phyloP scores from a whole-genome alignment of 2,888 invertebrate species.

The Neocrepidodera transversa region DNA sequence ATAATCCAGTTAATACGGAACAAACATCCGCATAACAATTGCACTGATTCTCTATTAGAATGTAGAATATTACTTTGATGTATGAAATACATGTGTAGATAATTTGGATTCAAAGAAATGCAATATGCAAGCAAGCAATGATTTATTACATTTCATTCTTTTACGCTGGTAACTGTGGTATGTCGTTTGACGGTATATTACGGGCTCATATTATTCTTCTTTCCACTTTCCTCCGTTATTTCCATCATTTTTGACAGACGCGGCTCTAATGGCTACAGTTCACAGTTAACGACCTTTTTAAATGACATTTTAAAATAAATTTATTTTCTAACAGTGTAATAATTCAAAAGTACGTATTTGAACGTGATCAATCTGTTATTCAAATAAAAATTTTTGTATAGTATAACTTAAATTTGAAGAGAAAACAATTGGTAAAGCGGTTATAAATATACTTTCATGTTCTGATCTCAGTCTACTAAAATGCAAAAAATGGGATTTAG shows the following conservation, averaged over 20 bases:
- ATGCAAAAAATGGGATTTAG: no score
- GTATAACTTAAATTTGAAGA: no score
- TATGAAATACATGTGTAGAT: slow-evolving; percentile 31
- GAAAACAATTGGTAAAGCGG: no score
- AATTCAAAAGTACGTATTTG: no score
- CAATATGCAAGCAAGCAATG: slow-evolving; percentile 48
- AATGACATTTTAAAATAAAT: not conserved
- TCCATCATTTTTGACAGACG: slow-evolving; percentile 7
- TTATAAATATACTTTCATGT: no score
- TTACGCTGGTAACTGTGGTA: slow-evolving; percentile 7
- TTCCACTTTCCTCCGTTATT: slow-evolving; percentile 7
- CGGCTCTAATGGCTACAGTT: not conserved
- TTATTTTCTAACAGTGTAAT: no score
- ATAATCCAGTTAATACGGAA: slow-evolving; percentile 16
- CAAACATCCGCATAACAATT: slow-evolving; percentile 18
- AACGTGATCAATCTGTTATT: not conserved
- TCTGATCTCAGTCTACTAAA: no score
- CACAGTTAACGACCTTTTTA: not conserved
- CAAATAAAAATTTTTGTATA: no score
- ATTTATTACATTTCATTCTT: slow-evolving; percentile 39
- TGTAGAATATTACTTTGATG: slow-evolving; percentile 16
- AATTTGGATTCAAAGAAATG: slow-evolving; percentile 41
- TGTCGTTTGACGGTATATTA: not conserved
- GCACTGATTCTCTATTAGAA: slow-evolving; percentile 27
- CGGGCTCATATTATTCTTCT: slow-evolving; percentile 3